Conservation (phyloP, 2,797 vertebrate genomes). For the Paguma larvata region DNA sequence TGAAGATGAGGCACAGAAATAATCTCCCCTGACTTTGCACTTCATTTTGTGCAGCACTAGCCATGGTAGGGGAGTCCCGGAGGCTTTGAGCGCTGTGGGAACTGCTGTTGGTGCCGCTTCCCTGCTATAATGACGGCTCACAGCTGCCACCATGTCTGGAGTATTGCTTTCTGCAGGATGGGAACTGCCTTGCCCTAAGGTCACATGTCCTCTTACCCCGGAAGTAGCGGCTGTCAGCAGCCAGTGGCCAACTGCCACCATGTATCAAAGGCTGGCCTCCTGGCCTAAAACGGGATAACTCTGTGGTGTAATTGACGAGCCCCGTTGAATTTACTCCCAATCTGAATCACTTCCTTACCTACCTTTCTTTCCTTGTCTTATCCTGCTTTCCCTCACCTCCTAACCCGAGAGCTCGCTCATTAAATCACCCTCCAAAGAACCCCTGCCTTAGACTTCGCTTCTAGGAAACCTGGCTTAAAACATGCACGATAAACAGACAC, state of each 20-base stretch:
- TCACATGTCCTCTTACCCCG: no score
- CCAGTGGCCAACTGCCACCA: background rate
- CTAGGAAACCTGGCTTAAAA: background rate
- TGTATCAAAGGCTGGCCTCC: background rate
- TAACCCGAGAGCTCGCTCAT: background rate
- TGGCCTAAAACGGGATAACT: no score
- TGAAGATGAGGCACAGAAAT: background rate
- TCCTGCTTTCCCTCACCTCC: background rate
- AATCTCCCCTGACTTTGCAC: no score
- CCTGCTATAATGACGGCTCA: no score
- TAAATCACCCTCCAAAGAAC: background rate
- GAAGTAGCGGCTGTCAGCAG: no score
- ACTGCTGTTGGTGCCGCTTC: no score
- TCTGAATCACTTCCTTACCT: background rate
- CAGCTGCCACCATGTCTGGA: background rate
- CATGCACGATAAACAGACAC: rapidly evolving
- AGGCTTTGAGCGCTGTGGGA: rapidly evolving
- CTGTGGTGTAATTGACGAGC: background rate
- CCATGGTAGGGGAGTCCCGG: no score
- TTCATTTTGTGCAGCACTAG: background rate
- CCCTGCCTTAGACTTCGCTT: background rate
- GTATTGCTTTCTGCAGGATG: background rate
- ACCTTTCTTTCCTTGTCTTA: background rate
- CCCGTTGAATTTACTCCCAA: background rate
- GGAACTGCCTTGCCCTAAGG: background rate